A percentile compares a stretch with the other conserved stretches of the same genome.
phyloP scores from a whole-genome alignment of 2,888 invertebrate genomes.

The Ditula angustiorana region DNA sequence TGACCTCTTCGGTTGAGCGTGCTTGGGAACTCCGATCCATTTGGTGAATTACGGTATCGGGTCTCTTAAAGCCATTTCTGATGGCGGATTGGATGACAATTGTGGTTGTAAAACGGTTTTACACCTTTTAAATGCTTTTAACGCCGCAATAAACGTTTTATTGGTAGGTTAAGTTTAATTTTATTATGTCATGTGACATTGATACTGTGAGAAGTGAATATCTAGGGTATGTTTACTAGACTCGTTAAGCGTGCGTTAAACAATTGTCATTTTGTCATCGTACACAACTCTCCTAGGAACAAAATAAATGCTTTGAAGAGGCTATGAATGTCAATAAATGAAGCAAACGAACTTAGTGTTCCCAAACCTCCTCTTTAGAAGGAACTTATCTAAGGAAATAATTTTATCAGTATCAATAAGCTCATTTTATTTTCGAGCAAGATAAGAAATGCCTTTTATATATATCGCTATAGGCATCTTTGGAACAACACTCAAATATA shows the following conservation, averaged over 20 bases:
- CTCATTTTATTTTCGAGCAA: too few species aligned
- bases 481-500: too few species aligned
- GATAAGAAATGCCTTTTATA: too few species aligned
- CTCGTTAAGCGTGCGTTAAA: background rate
- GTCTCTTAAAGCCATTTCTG: slow-evolving; percentile 61
- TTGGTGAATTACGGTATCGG: slow-evolving; percentile 55
- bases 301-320: too few species aligned
- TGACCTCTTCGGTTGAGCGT: slow-evolving; percentile 70
- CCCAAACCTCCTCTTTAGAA: too few species aligned
- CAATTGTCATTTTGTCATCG: background rate
- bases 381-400: too few species aligned
- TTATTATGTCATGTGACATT: slow-evolving; percentile 38
- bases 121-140: slow-evolving; percentile 61
- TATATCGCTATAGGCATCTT: too few species aligned
- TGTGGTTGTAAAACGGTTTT: slow-evolving; percentile 60
- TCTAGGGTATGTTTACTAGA: slow-evolving; percentile 1
- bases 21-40: slow-evolving; percentile 52
- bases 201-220: slow-evolving; percentile 24
- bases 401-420: too few species aligned
- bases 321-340: too few species aligned
- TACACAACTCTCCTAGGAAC: too few species aligned
- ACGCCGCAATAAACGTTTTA: slow-evolving; percentile 58
- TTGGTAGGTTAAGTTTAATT: slow-evolving; percentile 47
- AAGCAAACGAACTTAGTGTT: too few species aligned
- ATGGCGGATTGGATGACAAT: slow-evolving; percentile 61